A percentile compares a stretch with the other conserved stretches of the same genome.
Conservation (phyloP, 2,113 vertebrate species). For the Ictidomys tridecemlineatus region DNA sequence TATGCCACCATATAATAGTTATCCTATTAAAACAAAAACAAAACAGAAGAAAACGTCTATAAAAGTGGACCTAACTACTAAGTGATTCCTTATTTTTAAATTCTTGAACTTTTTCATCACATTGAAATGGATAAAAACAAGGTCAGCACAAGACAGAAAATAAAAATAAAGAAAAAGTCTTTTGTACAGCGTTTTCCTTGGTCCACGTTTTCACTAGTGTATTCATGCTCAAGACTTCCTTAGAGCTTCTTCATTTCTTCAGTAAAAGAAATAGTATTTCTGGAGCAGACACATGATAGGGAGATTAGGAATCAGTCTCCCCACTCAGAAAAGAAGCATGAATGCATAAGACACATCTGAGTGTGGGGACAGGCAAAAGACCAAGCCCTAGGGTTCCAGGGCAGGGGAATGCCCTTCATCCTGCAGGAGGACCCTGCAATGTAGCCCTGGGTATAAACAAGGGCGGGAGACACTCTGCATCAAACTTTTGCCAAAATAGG, state of each 20-base stretch:
- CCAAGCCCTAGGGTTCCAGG: background rate
- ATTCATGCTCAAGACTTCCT: background rate
- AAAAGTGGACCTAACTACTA: background rate
- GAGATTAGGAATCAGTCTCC: background rate
- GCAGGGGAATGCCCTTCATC: background rate
- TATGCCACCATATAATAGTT: too few species aligned
- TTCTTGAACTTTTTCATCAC: constrained; percentile 21
- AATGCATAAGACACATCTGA: background rate
- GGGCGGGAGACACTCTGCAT: background rate
- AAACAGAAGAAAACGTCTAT: constrained; percentile 15
- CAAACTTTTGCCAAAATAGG: constrained; percentile 57
- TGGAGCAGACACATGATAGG: background rate
- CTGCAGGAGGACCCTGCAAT: background rate
- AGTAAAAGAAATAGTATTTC: background rate
- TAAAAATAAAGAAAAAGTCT: background rate
- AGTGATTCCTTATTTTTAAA: constrained; percentile 13
- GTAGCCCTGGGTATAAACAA: constrained; percentile 5
- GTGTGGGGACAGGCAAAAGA: background rate
- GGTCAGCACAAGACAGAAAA: background rate
- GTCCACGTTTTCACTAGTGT: background rate
- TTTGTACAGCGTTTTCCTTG: background rate
- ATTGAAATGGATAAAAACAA: background rate
- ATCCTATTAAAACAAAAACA: too few species aligned
- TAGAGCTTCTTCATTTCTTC: background rate
- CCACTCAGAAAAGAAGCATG: background rate